Evolutionary conservation across 53 echinoderm and acorn worm genomes (phyloP).

Genomic region (Paelopatides confundens): DNA sequence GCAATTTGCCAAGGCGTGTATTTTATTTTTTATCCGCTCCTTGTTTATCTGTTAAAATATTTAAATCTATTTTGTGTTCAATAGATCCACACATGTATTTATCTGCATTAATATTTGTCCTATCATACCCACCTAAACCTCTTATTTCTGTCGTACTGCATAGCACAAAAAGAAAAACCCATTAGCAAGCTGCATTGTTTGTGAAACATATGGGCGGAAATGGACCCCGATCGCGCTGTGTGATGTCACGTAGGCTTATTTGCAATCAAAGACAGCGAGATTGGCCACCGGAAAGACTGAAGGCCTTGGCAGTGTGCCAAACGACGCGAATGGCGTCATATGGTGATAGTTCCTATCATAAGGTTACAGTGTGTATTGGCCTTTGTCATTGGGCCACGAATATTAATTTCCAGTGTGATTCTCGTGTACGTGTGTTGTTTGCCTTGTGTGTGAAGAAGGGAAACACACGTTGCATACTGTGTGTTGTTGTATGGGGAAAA

Average conservation of each 20-base stretch:
- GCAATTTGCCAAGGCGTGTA: no score
- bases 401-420: background rate
- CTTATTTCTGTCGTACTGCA: no score
- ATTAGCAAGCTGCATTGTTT: background rate
- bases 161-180: background rate
- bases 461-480: no score
- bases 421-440: no score
- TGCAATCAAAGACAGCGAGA: background rate
- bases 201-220: constrained; percentile 8
- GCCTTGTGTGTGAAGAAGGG: no score
- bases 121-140: no score
- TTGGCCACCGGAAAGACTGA: constrained; percentile 20
- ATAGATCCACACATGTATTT: no score
- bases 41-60: no score
- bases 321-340: background rate
- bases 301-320: constrained; percentile 42
- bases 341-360: background rate
- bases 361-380: constrained; percentile 2
- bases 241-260: background rate
- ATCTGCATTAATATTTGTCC: no score
- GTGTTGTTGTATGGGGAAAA: no score
- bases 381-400: constrained; percentile 42
- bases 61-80: no score
- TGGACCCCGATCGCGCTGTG: constrained; percentile 1
- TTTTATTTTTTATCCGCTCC: no score